phyloP scores from a whole-genome alignment of 2,113 vertebrate genomes.

The Acrocephalus kingi region DNA sequence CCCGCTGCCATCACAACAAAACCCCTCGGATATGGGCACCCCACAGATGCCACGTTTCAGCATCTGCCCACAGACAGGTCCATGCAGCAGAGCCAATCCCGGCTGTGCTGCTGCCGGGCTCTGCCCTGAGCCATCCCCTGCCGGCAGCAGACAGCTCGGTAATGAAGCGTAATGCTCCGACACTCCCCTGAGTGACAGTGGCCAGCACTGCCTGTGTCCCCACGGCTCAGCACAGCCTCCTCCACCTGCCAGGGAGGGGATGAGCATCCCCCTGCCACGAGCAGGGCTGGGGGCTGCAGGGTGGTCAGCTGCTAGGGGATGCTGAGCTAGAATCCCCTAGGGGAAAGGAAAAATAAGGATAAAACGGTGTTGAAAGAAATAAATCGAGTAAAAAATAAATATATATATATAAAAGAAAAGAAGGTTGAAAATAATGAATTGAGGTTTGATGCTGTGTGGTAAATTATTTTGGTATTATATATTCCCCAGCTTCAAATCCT shows the following conservation, averaged over 20 bases:
- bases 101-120: neutral
- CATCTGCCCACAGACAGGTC: neutral
- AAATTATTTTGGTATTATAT: neutral
- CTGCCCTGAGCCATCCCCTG: slow-evolving; percentile 50
- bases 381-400: neutral
- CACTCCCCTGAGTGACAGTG: slow-evolving; percentile 57
- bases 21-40: fast-evolving
- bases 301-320: neutral
- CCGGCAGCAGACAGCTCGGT: slow-evolving; percentile 67
- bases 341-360: neutral
- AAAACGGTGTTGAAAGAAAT: neutral
- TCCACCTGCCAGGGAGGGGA: neutral
- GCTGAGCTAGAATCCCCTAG: neutral
- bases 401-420: neutral
- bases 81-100: neutral
- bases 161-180: slow-evolving; percentile 57
- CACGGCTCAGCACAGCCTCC: neutral
- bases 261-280: neutral
- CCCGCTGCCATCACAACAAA: neutral
- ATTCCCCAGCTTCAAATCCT: neutral
- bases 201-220: slow-evolving; percentile 25
- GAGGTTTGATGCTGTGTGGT: neutral
- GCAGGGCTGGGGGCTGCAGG: neutral
- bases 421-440: neutral
- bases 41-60: fast-evolving